phyloP scores from a whole-genome alignment of 1,140 invertebrate species.

The Drosophila pectinifera region DNA sequence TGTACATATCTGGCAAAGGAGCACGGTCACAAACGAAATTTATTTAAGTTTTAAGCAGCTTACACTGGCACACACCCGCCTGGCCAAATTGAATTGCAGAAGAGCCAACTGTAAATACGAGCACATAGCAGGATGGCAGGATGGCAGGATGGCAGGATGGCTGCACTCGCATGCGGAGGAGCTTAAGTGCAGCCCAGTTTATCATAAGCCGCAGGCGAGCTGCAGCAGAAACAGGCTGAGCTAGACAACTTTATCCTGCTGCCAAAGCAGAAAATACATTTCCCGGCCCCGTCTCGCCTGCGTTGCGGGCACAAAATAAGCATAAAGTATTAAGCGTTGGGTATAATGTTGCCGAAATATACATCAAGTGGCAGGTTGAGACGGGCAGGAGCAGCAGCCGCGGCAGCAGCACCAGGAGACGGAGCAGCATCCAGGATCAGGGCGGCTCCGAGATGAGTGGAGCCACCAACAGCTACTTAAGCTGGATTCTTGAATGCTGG shows the following conservation, averaged over 20 bases:
- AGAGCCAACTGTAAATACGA: constrained; percentile 50
- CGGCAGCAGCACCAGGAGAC: too few relatives aligned
- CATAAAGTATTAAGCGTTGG: constrained; percentile 76
- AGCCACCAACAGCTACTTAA: constrained; percentile 71
- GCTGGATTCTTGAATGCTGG: constrained; percentile 47
- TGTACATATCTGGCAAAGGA: constrained; percentile 21
- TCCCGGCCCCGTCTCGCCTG: constrained; percentile 9
- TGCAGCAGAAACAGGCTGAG: constrained; percentile 43
- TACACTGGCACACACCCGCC: constrained; percentile 27
- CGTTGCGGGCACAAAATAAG: constrained; percentile 64
- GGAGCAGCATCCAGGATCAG: constrained; percentile 10
- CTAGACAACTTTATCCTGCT: constrained; percentile 66
- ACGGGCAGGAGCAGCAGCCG: constrained; percentile 14
- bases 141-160: constrained; percentile 31
- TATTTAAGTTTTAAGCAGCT: constrained; percentile 78
- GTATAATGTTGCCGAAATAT: constrained; percentile 76
- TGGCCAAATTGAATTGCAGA: constrained; percentile 72
- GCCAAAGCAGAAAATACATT: constrained; percentile 74
- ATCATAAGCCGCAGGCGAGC: constrained; percentile 64
- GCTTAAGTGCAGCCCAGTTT: constrained; percentile 70
- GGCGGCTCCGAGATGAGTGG: constrained; percentile 3
- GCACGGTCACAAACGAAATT: constrained; percentile 52
- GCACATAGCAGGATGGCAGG: constrained; percentile 36
- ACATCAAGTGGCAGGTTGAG: constrained; percentile 53
- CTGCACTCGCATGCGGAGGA: constrained; percentile 44